Evolutionary conservation across 1,140 invertebrate genomes (phyloP).

Genomic region (Campoletis sonorensis): DNA sequence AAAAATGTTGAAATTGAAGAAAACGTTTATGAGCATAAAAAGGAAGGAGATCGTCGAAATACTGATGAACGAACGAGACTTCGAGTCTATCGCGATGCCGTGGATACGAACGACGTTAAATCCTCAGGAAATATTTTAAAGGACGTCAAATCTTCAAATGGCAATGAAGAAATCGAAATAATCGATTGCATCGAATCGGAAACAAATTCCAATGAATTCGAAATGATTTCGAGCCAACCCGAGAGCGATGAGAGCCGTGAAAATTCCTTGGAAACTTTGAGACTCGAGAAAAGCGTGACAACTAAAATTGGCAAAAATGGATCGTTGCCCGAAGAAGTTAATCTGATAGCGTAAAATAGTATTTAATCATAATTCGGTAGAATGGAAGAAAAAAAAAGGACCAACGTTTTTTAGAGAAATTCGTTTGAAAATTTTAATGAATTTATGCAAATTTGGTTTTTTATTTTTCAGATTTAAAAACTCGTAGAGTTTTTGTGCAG

Average conservation of each 20-base stretch:
- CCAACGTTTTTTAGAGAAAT: neutral
- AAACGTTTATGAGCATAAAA: neutral
- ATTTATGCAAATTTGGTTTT: neutral
- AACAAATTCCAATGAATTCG: constrained; percentile 67
- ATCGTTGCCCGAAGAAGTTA: constrained; percentile 66
- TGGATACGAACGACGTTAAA: neutral
- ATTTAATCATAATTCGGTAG: neutral
- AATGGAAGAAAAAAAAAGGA: neutral
- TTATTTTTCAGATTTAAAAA: too few species aligned
- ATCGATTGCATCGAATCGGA: constrained; percentile 61
- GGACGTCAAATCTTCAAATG: neutral
- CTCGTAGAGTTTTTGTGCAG: too few species aligned
- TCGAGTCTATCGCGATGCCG: constrained; percentile 37
- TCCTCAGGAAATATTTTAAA: neutral
- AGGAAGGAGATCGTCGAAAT: constrained; percentile 7
- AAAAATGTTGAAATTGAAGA: constrained; percentile 1
- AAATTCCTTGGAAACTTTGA: constrained; percentile 63
- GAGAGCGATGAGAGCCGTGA: constrained; percentile 64
- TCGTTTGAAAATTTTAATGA: neutral
- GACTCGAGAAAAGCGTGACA: constrained; percentile 62
- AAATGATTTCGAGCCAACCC: constrained; percentile 61
- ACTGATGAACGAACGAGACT: constrained; percentile 42
- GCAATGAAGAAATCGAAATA: constrained; percentile 44
- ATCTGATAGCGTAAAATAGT: constrained; percentile 65
- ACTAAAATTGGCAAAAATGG: constrained; percentile 57